Percentiles rank a stretch among this genome's conserved stretches.
phyloP scores from a whole-genome alignment of 2,113 vertebrate species.

The Hymenochirus boettgeri region DNA sequence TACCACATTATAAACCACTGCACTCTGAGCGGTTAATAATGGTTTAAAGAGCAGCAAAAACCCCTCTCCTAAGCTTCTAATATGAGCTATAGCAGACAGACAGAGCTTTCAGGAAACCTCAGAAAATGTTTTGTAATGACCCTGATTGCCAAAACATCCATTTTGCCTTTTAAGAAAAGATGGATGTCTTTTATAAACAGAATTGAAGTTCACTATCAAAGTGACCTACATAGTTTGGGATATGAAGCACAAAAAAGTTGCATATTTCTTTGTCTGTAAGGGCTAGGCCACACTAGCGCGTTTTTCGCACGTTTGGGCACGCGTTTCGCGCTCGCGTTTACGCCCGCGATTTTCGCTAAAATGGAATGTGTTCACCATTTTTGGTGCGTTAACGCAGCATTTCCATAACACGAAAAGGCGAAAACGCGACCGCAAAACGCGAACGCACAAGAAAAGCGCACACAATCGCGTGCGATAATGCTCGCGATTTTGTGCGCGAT shows the following conservation, averaged over 20 bases:
- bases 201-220: slow-evolving; percentile 28
- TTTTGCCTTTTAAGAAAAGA: slow-evolving; percentile 40
- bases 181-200: slow-evolving; percentile 28
- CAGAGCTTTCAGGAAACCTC: slow-evolving; percentile 35
- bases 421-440: no score
- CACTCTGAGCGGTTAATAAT: slow-evolving; percentile 38
- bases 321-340: no score
- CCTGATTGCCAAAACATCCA: slow-evolving; percentile 32
- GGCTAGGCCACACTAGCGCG: no score
- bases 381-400: no score
- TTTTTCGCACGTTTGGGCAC: no score
- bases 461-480: no score
- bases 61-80: slow-evolving; percentile 31
- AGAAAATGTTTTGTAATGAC: slow-evolving; percentile 34
- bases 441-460: no score
- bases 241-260: slow-evolving; percentile 5
- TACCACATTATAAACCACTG: slow-evolving; percentile 37
- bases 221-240: slow-evolving; percentile 36
- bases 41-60: slow-evolving; percentile 39
- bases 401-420: no score
- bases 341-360: no score
- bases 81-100: slow-evolving; percentile 30
- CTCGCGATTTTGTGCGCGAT: no score
- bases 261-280: no score
- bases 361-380: no score